These are phyloP conservation scores for Calycopis cecrops DNA, from an alignment of 1,140 invertebrate species.

Conservation along the genomic window DNA sequence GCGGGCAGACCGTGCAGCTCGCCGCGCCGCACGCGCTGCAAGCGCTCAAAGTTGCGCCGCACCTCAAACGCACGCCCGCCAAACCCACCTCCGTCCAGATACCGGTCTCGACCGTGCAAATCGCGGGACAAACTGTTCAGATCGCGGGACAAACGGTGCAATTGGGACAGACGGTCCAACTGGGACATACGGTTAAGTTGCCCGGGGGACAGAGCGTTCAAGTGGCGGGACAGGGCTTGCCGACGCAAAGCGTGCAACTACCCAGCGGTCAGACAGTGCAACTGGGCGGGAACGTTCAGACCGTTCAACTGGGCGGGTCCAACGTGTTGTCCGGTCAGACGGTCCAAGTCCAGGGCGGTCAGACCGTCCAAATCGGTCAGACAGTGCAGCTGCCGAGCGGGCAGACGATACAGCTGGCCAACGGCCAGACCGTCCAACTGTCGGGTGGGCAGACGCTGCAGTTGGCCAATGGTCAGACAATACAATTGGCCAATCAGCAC, in stretches of 20 bases:
- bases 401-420: conserved; percentile 52
- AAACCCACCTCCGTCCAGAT: conserved; percentile 44
- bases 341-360: conserved; percentile 51
- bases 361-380: conserved; percentile 54
- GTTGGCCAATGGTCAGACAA: conserved; percentile 47
- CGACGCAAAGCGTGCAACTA: conserved; percentile 54
- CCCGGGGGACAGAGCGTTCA: conserved; percentile 64
- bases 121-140: conserved; percentile 58
- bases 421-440: conserved; percentile 54
- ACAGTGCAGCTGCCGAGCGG: conserved; percentile 47
- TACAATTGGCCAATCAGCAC: conserved; percentile 52
- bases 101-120: conserved; percentile 53
- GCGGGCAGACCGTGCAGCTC: conserved; percentile 58
- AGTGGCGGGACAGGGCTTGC: conserved; percentile 56
- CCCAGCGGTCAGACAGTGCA: conserved; percentile 60
- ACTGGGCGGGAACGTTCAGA: conserved; percentile 49
- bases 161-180: conserved; percentile 53
- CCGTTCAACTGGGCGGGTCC: conserved; percentile 48
- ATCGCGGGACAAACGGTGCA: conserved; percentile 56
- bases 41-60: conserved; percentile 23
- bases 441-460: conserved; percentile 58
- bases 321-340: conserved; percentile 47
- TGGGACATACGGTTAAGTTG: conserved; percentile 59
- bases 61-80: conserved; percentile 14
- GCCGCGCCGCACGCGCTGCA: conserved; percentile 43